phyloP scores from a whole-genome alignment of 1,140 invertebrate species.

The Atta texana region DNA sequence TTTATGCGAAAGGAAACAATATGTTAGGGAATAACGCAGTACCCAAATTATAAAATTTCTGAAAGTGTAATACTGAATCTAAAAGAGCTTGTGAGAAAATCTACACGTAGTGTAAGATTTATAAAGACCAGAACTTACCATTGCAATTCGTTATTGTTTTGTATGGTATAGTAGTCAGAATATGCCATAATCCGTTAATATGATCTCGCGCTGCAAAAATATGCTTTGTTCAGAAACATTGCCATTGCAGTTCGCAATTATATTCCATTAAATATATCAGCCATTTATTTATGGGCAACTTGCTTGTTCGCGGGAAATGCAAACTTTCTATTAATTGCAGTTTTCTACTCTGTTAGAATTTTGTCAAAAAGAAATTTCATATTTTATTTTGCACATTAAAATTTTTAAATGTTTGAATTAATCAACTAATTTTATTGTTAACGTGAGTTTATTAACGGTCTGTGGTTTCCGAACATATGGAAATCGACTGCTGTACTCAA shows the following conservation, averaged over 20 bases:
- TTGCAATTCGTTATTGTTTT: conserved; percentile 84
- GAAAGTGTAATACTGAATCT: conserved; percentile 67
- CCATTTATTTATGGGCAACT: conserved; percentile 45
- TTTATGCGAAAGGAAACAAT: conserved; percentile 60
- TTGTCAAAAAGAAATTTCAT: conserved; percentile 6
- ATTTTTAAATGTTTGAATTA: conserved; percentile 36
- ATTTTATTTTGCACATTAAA: conserved; percentile 13
- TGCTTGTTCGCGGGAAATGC: conserved; percentile 47
- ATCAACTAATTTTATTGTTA: conserved; percentile 15
- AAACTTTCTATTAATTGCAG: conserved; percentile 41
- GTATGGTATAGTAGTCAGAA: conserved; percentile 83
- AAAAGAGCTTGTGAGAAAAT: conserved; percentile 72
- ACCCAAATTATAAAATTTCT: conserved; percentile 56
- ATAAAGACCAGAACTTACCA: conserved; percentile 71
- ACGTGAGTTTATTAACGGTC: conserved; percentile 82
- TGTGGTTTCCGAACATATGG: conserved; percentile 80
- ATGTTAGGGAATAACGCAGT: conserved; percentile 57
- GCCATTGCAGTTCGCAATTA: not conserved
- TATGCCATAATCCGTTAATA: conserved; percentile 85
- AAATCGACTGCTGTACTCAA: conserved; percentile 84
- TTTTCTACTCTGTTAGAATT: conserved; percentile 7
- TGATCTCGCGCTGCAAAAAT: conserved; percentile 47
- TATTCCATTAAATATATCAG: conserved; percentile 43
- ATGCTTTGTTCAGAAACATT: conserved; percentile 63
- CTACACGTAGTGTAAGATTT: conserved; percentile 62